Evolutionary conservation across 2,888 invertebrate species (phyloP).

Genomic region (Epicampocera succincta): DNA sequence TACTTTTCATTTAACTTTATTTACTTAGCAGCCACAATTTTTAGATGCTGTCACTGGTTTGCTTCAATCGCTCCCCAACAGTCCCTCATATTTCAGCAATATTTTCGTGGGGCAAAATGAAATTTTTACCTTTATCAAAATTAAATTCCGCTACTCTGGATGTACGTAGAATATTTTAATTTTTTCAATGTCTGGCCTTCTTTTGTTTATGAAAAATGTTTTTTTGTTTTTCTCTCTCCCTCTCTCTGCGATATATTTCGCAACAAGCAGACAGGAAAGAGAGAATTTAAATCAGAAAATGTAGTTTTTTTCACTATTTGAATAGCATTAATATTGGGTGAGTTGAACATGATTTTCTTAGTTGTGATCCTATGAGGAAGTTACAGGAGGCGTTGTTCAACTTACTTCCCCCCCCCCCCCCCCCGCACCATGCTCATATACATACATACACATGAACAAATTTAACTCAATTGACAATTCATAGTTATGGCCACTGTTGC

Average conservation of each 20-base stretch:
- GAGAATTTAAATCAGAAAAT: constrained; percentile 16
- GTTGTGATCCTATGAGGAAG: too few species aligned
- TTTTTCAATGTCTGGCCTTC: constrained; percentile 65
- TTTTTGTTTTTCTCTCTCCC: constrained; percentile 32
- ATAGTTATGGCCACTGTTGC: too few species aligned
- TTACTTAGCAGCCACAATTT: constrained; percentile 51
- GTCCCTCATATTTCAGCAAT: constrained; percentile 72
- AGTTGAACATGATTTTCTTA: constrained; percentile 14
- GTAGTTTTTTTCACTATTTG: constrained; percentile 51
- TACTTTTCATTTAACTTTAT: constrained; percentile 54
- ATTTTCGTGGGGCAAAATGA: constrained; percentile 67
- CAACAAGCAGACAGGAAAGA: too few species aligned
- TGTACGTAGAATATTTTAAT: constrained; percentile 52
- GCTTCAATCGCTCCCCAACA: constrained; percentile 1
- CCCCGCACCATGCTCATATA: too few species aligned
- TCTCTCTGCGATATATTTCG: neutral
- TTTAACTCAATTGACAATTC: too few species aligned
- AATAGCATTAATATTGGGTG: constrained; percentile 68
- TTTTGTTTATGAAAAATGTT: constrained; percentile 60
- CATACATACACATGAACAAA: too few species aligned
- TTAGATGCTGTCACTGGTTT: constrained; percentile 51
- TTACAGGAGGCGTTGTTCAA: too few species aligned
- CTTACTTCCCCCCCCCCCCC: too few species aligned
- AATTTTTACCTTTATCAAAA: constrained; percentile 72
- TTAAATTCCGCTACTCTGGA: constrained; percentile 71